A percentile compares a stretch with the other conserved stretches of the same genome.
These are phyloP conservation scores for Chelidonichthys spinosus DNA, from an alignment of 2,797 vertebrate genomes.

Conservation along the genomic window DNA sequence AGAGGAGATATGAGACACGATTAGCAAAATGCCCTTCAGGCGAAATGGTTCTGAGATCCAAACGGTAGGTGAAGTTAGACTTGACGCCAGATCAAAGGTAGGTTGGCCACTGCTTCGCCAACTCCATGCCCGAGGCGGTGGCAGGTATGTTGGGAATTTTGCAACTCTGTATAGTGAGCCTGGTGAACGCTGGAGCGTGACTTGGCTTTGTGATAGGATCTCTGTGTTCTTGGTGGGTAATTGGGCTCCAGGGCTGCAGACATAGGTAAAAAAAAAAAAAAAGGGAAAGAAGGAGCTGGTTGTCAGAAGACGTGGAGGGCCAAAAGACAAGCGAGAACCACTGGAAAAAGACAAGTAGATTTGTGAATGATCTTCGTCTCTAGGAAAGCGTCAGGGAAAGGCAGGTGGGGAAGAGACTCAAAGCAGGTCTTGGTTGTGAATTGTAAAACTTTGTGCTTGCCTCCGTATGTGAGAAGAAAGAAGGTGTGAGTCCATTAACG, in stretches of 20 bases:
- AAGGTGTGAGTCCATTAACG: conserved; percentile 9
- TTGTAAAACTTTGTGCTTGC: conserved; percentile 10
- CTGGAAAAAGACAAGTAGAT: conserved; percentile 36
- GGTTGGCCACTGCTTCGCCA: conserved; percentile 38
- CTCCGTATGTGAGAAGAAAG: conserved; percentile 4
- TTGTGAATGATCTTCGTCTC: conserved; percentile 40
- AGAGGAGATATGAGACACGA: conserved; percentile 42
- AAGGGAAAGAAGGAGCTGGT: conserved; percentile 50
- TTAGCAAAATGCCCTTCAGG: conserved; percentile 51
- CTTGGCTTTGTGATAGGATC: conserved; percentile 75
- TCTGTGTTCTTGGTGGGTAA: conserved; percentile 74
- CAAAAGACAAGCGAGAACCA: conserved; percentile 47
- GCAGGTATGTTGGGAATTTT: conserved; percentile 68
- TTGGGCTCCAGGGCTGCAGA: conserved; percentile 74
- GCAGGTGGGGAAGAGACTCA: conserved; percentile 18
- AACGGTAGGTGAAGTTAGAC: conserved; percentile 51
- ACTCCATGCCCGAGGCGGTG: conserved; percentile 46
- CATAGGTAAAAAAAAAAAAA: conserved; percentile 40
- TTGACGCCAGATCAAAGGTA: conserved; percentile 58
- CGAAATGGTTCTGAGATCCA: conserved; percentile 43
- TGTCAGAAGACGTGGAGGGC: conserved; percentile 54
- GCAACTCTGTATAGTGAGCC: conserved; percentile 39
- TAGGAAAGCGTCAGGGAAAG: conserved; percentile 15
- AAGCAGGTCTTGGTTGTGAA: neutral
- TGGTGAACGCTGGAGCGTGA: conserved; percentile 66